A percentile compares a stretch with the other conserved stretches of the same genome.
Conservation (phyloP, 2,888 invertebrate genomes). For the Rhopalosiphum nymphaeae region DNA sequence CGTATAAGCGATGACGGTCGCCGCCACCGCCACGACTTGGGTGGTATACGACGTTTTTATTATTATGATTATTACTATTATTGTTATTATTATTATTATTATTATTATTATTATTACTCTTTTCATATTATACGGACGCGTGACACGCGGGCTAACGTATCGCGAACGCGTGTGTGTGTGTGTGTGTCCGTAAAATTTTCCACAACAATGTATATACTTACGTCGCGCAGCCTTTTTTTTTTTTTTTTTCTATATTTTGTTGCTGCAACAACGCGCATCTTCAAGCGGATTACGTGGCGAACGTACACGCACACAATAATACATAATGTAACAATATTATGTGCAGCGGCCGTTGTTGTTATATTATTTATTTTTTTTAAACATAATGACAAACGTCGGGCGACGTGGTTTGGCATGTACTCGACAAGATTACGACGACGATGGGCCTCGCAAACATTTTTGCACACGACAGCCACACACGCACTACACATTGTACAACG, state of each 20-base stretch:
- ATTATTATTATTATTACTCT: conserved; percentile 33
- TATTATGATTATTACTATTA: conserved; percentile 32
- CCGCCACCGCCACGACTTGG: conserved; percentile 44
- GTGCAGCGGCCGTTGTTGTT: background rate
- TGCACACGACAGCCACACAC: background rate
- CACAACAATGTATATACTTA: conserved; percentile 15
- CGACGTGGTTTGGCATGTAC: conserved; percentile 62
- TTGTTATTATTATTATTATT: conserved; percentile 48
- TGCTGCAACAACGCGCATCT: conserved; percentile 14
- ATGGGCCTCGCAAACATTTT: background rate
- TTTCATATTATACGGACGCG: conserved; percentile 24
- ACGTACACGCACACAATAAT: background rate
- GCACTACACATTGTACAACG: background rate
- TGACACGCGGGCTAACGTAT: no score
- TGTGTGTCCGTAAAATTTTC: background rate
- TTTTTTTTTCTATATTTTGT: background rate
- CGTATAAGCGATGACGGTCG: background rate
- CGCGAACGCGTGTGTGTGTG: no score
- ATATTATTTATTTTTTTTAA: background rate
- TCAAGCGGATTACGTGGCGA: conserved; percentile 55
- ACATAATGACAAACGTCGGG: conserved; percentile 48
- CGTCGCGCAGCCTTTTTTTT: background rate
- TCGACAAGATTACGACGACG: conserved; percentile 56
- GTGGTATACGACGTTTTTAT: conserved; percentile 43
- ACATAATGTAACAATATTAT: background rate